Evolutionary conservation across 1,140 invertebrate genomes (phyloP).

Genomic region (Radopholus similis): DNA sequence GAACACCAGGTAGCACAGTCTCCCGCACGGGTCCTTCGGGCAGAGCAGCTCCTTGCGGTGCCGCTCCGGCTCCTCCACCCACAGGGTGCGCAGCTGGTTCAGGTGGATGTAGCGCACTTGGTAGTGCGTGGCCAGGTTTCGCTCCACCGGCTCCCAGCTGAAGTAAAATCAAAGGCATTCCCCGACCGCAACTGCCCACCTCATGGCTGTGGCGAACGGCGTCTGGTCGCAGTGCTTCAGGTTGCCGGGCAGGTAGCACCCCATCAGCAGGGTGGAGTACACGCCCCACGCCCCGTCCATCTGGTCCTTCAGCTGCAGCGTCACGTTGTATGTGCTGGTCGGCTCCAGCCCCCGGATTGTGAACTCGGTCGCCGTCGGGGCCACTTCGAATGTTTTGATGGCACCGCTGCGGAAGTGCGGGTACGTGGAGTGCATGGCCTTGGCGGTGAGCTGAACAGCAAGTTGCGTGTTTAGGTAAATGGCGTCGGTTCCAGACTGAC

Average conservation of each 20-base stretch:
- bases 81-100: conserved; percentile 41
- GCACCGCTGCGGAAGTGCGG: conserved; percentile 39
- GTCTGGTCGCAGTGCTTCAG: conserved; percentile 58
- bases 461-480: not conserved
- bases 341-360: conserved; percentile 53
- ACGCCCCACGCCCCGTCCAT: conserved; percentile 57
- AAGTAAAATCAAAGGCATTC: not conserved
- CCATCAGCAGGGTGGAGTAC: conserved; percentile 57
- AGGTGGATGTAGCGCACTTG: conserved; percentile 56
- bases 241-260: conserved; percentile 58
- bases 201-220: conserved; percentile 53
- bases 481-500: conserved; percentile 14
- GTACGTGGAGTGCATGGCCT: conserved; percentile 51
- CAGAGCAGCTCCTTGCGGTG: conserved; percentile 48
- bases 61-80: conserved; percentile 48
- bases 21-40: conserved; percentile 53
- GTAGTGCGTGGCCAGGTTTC: conserved; percentile 53
- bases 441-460: conserved; percentile 48
- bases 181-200: conserved; percentile 28
- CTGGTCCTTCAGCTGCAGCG: conserved; percentile 53
- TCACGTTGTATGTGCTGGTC: conserved; percentile 59
- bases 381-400: conserved; percentile 53
- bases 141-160: conserved; percentile 49
- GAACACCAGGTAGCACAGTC: conserved; percentile 58
- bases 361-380: conserved; percentile 48